Percentiles rank a stretch among this genome's conserved stretches.
Conservation (phyloP, 2,113 vertebrate species). For the Drymodes brunneopygia region DNA sequence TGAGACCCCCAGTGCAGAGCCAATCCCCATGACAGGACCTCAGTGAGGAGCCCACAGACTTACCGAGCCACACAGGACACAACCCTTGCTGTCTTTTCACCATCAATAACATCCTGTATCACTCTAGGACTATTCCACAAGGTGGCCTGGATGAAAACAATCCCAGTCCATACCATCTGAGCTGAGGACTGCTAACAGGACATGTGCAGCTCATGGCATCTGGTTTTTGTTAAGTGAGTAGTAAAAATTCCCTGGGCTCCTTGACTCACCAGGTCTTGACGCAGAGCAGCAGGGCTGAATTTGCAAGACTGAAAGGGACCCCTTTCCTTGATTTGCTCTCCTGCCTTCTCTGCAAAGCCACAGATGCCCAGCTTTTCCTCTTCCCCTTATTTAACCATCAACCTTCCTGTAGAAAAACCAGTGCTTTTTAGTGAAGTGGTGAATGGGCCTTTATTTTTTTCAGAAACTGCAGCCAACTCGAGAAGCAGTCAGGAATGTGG, state of each 20-base stretch:
- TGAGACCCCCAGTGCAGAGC: background rate
- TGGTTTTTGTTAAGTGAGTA: slow-evolving; percentile 15
- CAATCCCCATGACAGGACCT: rapidly evolving
- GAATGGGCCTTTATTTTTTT: slow-evolving; percentile 23
- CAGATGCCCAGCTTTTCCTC: background rate
- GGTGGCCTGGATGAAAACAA: background rate
- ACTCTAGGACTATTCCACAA: background rate
- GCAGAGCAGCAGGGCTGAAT: background rate
- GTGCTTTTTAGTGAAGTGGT: background rate
- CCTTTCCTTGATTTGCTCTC: background rate
- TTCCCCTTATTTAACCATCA: background rate
- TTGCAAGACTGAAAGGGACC: background rate
- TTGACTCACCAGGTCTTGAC: background rate
- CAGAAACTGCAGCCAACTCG: background rate
- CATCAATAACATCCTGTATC: rapidly evolving
- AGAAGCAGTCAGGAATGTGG: background rate
- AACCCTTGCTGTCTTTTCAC: background rate
- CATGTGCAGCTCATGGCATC: background rate
- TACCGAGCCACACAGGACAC: rapidly evolving
- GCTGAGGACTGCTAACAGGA: background rate
- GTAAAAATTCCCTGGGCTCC: slow-evolving; percentile 10
- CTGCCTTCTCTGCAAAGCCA: background rate
- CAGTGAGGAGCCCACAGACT: background rate
- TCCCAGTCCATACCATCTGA: background rate
- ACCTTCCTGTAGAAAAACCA: background rate